A percentile compares a stretch with the other conserved stretches of the same genome.
Evolutionary conservation across 2,113 vertebrate species (phyloP).

Genomic region (Toxostoma redivivum): DNA sequence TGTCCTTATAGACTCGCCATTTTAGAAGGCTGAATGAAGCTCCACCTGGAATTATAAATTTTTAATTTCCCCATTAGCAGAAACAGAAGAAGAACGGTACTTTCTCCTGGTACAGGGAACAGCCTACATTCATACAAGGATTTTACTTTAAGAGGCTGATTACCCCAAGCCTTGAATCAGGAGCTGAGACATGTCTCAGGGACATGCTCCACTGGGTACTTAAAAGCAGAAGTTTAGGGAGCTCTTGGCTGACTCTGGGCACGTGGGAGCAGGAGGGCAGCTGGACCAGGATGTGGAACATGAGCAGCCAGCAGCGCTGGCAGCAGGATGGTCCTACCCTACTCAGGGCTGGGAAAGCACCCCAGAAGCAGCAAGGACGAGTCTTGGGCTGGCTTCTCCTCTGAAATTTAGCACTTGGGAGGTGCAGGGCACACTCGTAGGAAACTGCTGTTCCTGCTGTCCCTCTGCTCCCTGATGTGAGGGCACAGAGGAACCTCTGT

Average conservation of each 20-base stretch:
- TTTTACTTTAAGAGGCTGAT: background rate
- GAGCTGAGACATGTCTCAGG: background rate
- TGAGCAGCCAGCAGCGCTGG: background rate
- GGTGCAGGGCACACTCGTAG: background rate
- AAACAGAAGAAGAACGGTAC: background rate
- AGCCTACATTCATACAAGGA: background rate
- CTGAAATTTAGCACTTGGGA: background rate
- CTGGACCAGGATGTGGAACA: accelerated
- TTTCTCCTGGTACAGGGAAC: background rate
- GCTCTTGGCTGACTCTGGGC: background rate
- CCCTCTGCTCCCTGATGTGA: background rate
- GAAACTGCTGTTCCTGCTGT: background rate
- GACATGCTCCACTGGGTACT: background rate
- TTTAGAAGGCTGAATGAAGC: conserved; percentile 9
- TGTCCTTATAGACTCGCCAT: background rate
- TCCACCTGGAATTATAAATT: conserved; percentile 8
- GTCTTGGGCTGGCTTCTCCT: background rate
- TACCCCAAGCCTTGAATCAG: background rate
- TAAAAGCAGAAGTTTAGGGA: background rate
- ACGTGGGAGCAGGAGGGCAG: background rate
- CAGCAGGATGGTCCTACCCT: background rate
- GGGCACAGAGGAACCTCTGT: conserved; percentile 17
- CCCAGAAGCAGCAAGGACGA: background rate
- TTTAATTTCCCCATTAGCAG: conserved; percentile 50
- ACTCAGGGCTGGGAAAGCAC: background rate